A percentile compares a stretch with the other conserved stretches of the same genome.
Evolutionary conservation across 2,797 vertebrate genomes (phyloP).

Genomic region (Labeo calbasu): DNA sequence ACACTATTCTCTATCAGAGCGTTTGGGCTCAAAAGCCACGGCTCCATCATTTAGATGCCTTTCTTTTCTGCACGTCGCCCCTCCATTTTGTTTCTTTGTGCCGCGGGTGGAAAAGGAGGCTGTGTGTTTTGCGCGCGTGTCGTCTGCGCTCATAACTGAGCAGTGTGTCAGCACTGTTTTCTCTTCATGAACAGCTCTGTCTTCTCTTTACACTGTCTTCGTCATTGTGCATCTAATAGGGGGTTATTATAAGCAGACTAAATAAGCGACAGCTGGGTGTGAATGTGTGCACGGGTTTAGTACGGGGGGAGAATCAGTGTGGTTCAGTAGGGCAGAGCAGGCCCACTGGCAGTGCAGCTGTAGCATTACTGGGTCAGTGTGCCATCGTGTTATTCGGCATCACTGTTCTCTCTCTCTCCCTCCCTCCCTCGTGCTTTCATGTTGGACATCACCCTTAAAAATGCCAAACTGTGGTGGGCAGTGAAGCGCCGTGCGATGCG

Average conservation of each 20-base stretch:
- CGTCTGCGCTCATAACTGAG: neutral
- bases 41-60: constrained; percentile 44
- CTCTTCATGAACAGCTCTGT: constrained; percentile 43
- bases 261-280: constrained; percentile 69
- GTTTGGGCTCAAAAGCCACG: constrained; percentile 5
- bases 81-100: constrained; percentile 52
- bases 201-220: constrained; percentile 35
- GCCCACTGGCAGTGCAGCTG: constrained; percentile 74
- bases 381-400: constrained; percentile 76
- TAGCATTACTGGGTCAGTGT: constrained; percentile 82
- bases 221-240: constrained; percentile 44
- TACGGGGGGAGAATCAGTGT: constrained; percentile 29
- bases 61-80: constrained; percentile 51
- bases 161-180: constrained; percentile 45
- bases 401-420: constrained; percentile 35
- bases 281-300: constrained; percentile 51
- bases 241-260: constrained; percentile 62
- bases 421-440: constrained; percentile 51
- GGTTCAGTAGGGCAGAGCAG: constrained; percentile 63
- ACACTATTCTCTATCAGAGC: constrained; percentile 41
- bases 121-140: constrained; percentile 30
- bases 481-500: neutral
- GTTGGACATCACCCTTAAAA: constrained; percentile 41
- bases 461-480: constrained; percentile 26
- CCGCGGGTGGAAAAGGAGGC: constrained; percentile 42